Conservation (phyloP, 1,140 invertebrate genomes). For the Aphis craccivora region DNA sequence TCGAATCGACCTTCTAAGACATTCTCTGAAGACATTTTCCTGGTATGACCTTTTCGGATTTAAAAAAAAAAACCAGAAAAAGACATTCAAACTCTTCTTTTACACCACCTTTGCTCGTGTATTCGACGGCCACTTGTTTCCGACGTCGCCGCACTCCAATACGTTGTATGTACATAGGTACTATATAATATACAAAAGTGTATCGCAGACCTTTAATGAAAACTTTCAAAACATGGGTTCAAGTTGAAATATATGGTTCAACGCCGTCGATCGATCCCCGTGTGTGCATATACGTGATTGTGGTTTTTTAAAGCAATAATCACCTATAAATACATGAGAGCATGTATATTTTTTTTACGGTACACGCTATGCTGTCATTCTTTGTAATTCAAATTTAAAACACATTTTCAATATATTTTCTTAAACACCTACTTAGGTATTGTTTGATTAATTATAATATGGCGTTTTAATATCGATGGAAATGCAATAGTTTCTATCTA, state of each 20-base stretch:
- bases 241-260: neutral
- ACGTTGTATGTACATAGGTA: neutral
- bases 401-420: neutral
- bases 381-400: neutral
- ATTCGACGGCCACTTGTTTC: neutral
- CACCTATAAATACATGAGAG: neutral
- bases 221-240: neutral
- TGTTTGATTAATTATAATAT: neutral
- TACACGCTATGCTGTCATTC: neutral
- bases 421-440: neutral
- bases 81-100: neutral
- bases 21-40: conserved; percentile 34
- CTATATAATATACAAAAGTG: conserved; percentile 18
- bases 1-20: conserved; percentile 40
- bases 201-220: neutral
- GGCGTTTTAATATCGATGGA: neutral
- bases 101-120: neutral
- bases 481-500: neutral
- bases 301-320: neutral
- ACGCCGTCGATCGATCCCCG: neutral
- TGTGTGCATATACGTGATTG: neutral
- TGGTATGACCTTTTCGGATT: neutral
- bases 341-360: too few species aligned
- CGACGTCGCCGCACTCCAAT: neutral
- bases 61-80: neutral